These are phyloP conservation scores for Poicephalus meyeri DNA, from an alignment of 2,113 vertebrate species.

Conservation along the genomic window DNA sequence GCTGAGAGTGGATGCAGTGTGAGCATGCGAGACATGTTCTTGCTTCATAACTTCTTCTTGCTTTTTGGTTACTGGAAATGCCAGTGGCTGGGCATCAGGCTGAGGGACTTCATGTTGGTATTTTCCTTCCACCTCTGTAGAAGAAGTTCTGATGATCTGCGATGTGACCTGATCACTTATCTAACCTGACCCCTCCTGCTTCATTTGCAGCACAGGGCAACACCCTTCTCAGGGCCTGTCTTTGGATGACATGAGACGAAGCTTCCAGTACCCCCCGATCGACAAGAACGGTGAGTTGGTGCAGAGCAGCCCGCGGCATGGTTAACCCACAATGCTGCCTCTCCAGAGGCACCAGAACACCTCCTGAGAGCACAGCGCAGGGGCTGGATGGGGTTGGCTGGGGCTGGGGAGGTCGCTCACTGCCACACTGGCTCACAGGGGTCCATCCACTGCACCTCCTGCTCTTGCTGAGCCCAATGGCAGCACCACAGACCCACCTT, in stretches of 20 bases:
- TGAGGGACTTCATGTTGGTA: not conserved
- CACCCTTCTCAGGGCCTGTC: slow-evolving; percentile 80
- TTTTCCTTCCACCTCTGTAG: not conserved
- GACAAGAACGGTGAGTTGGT: slow-evolving; percentile 86
- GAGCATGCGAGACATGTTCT: too few species aligned
- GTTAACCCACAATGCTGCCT: not conserved
- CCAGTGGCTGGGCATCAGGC: not conserved
- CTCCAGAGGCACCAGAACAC: not conserved
- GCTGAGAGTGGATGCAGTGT: not conserved
- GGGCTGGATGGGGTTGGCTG: not conserved
- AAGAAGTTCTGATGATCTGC: not conserved
- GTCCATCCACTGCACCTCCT: not conserved
- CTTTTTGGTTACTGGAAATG: not conserved
- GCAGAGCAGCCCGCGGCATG: not conserved
- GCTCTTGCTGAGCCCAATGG: not conserved
- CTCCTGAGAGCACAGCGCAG: not conserved
- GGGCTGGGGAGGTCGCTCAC: not conserved
- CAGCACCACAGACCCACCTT: not conserved
- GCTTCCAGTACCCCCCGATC: slow-evolving; percentile 82
- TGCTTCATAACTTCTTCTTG: not conserved
- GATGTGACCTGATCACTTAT: not conserved
- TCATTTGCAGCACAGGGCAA: slow-evolving; percentile 73
- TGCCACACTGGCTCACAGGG: not conserved
- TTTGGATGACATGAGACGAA: slow-evolving; percentile 86
- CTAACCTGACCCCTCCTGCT: not conserved